These are phyloP conservation scores for Nanorana parkeri DNA, from an alignment of 2,113 vertebrate species.

Conservation along the genomic window DNA sequence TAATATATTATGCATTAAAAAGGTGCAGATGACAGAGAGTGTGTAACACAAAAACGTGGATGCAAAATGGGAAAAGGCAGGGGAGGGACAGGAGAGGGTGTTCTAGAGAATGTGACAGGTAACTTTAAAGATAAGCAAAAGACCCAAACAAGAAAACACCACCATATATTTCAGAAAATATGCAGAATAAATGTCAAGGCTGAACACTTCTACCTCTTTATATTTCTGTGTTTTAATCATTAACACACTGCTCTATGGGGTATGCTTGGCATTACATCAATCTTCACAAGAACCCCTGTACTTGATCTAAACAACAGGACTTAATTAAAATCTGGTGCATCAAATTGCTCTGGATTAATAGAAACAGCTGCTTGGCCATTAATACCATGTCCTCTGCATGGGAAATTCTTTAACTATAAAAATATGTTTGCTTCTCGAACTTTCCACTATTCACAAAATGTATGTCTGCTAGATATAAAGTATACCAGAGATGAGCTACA, in stretches of 20 bases:
- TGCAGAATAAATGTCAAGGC: not conserved
- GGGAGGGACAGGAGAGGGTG: not conserved
- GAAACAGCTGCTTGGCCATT: slow-evolving; percentile 55
- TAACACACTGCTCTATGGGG: not conserved
- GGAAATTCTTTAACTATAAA: slow-evolving; percentile 36
- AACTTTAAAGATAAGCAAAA: not conserved
- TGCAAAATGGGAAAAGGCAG: not conserved
- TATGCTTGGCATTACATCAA: not conserved
- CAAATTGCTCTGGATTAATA: slow-evolving; percentile 57
- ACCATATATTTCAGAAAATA: not conserved
- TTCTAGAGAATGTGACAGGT: not conserved
- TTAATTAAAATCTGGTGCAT: slow-evolving; percentile 59
- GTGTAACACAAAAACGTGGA: no score
- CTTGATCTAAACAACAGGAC: slow-evolving; percentile 44
- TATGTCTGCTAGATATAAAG: not conserved
- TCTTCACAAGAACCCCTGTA: slow-evolving; percentile 10
- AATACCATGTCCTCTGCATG: slow-evolving; percentile 22
- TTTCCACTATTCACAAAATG: not conserved
- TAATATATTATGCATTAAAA: no score
- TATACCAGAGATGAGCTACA: slow-evolving; percentile 9
- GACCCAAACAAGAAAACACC: not conserved
- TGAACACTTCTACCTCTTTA: not conserved
- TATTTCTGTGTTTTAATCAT: not conserved
- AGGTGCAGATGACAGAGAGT: no score
- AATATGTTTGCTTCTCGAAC: slow-evolving; percentile 25